phyloP scores from a whole-genome alignment of 2,113 vertebrate species.

The Pluvialis apricaria region DNA sequence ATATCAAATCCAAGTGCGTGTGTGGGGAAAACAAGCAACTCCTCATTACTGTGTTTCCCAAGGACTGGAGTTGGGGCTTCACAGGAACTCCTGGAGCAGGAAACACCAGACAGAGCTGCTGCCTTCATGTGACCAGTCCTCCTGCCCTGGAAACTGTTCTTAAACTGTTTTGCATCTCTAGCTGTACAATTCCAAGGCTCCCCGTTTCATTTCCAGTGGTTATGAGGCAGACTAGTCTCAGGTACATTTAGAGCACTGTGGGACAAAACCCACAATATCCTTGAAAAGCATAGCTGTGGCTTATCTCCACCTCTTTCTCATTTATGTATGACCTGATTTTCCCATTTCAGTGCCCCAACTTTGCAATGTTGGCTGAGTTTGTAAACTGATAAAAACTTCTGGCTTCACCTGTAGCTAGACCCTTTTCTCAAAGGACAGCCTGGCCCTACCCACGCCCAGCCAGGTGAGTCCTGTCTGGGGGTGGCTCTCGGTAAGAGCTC shows the following conservation, averaged over 20 bases:
- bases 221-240: no score
- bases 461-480: background rate
- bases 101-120: background rate
- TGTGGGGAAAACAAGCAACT: background rate
- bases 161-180: background rate
- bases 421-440: background rate
- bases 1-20: no score
- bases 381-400: background rate
- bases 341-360: background rate
- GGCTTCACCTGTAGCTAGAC: background rate
- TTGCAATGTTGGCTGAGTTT: background rate
- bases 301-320: background rate
- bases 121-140: background rate
- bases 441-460: background rate
- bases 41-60: background rate
- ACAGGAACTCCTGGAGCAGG: background rate
- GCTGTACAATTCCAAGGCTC: background rate
- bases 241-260: rapidly evolving
- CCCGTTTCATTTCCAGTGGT: background rate
- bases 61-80: background rate
- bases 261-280: background rate
- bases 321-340: background rate
- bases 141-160: background rate
- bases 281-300: background rate
- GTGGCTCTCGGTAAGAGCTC: background rate